Evolutionary conservation across 1,140 invertebrate species (phyloP).

Genomic region (Oedothorax gibbosus): DNA sequence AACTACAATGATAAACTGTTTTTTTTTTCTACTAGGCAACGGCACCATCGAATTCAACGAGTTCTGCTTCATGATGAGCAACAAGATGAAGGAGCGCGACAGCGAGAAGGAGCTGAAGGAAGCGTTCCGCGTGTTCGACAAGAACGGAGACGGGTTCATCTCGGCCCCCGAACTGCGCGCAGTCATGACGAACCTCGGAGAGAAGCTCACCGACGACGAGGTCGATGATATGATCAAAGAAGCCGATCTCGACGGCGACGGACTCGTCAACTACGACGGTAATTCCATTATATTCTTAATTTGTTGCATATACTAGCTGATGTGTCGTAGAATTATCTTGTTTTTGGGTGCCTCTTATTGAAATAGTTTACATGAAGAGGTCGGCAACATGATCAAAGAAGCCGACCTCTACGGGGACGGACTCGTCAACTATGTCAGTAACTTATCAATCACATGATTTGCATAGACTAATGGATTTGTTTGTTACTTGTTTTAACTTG

Average conservation of each 20-base stretch:
- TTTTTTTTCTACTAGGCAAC: too few relatives aligned
- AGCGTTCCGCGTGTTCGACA: slow-evolving; percentile 90
- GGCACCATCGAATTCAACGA: slow-evolving; percentile 69
- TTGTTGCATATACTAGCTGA: too few relatives aligned
- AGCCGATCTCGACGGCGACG: slow-evolving; percentile 90
- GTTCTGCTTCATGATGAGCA: slow-evolving; percentile 74
- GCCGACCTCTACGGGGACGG: slow-evolving; percentile 89
- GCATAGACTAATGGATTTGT: too few relatives aligned
- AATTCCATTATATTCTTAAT: too few relatives aligned
- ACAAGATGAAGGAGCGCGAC: slow-evolving; percentile 71
- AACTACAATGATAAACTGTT: too few relatives aligned
- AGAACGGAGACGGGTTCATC: slow-evolving; percentile 82
- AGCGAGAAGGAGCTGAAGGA: slow-evolving; percentile 75
- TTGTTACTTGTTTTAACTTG: too few relatives aligned
- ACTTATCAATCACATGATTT: too few relatives aligned
- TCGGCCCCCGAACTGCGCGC: slow-evolving; percentile 66
- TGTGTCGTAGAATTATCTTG: neutral
- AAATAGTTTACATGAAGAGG: slow-evolving; percentile 96
- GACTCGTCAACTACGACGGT: slow-evolving; percentile 72
- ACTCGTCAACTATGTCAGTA: slow-evolving; percentile 85
- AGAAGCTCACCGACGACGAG: slow-evolving; percentile 71
- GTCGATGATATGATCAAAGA: slow-evolving; percentile 84
- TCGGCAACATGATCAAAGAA: too few relatives aligned
- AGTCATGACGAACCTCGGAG: slow-evolving; percentile 71
- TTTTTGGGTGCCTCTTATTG: slow-evolving; percentile 70